Evolutionary conservation across 1,140 invertebrate genomes (phyloP), one percentile per base, ranked within the genome.

Genomic region (Dendroctonus ponderosae): DNA sequence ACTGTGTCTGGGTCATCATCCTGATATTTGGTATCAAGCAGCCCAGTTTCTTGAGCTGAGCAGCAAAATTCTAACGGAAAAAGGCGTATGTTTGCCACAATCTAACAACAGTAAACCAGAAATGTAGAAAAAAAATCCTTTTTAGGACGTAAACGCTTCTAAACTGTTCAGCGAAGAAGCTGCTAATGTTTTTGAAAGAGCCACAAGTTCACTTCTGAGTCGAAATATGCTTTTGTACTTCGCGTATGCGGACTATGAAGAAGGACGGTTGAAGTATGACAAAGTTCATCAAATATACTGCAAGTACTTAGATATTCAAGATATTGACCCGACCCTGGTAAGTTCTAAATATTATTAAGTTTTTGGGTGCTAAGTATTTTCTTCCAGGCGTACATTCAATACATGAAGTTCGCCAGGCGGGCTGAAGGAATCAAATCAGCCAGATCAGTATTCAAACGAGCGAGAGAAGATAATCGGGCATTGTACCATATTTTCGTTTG

Each of bases 1-100:
- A 37, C 80, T 99, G 9, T 98, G 97, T 78, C 80, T 99, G 6
- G 96, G 95, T 4, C 96, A 99, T 81, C 96, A 99, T 83, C 94
- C 96, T 0, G 97, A 99, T 72, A 92, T 99, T 51, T 99, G 97
- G 97, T 96, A 98, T 79, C 96, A 99, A 81, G 96, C 96, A 0
- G 96, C 97, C 0, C 89, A 96, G 71, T 99, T 96, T 80, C 84
- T 99, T 9, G 96, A 99, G 78, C 87, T 94, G 71, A 96, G 94
- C 65, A 92, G 94, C 6, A 95, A 96, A 77, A 85, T 94, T 60
- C 82, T 99, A 7, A 88, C 89, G 15, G 96, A 98, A 77, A 98
- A 98, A 82, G 97, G 96, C 76, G 93, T 91, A 79, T 82, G 83
- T 80, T 49, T 61, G 7, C 26, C 62, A 62, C 15, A 43, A 44